These are phyloP conservation scores for Mesopsocus fuscifrons DNA, from an alignment of 2,888 invertebrate genomes.

Conservation along the genomic window DNA sequence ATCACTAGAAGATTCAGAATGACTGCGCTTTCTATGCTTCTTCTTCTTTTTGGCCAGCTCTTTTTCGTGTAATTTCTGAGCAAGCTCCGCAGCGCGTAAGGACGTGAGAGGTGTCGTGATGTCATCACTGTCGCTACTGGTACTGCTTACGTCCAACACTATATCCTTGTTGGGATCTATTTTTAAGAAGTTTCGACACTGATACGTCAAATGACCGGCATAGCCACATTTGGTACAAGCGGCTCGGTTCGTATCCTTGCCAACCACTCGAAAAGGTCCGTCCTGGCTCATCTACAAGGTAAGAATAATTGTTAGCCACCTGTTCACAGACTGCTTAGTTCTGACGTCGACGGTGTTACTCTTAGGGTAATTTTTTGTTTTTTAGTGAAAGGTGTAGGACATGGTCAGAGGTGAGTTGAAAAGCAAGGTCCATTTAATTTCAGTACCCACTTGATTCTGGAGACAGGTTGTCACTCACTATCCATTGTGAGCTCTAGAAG, in stretches of 20 bases:
- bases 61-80: conserved; percentile 36
- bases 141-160: conserved; percentile 83
- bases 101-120: conserved; percentile 74
- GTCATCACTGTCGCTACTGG: conserved; percentile 70
- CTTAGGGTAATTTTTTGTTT: no score
- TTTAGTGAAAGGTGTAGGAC: no score
- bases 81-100: conserved; percentile 55
- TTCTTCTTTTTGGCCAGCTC: conserved; percentile 38
- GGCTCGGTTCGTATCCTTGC: conserved; percentile 57
- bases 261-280: neutral
- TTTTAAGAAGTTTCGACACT: conserved; percentile 87
- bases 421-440: no score
- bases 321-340: no score
- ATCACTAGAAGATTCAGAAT: conserved; percentile 17
- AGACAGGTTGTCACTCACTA: no score
- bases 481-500: no score
- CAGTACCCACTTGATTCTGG: no score
- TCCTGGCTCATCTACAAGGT: neutral
- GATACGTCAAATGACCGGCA: conserved; percentile 88
- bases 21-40: conserved; percentile 27
- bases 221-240: conserved; percentile 93
- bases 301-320: no score
- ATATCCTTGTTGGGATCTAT: conserved; percentile 83
- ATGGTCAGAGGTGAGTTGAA: no score
- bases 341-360: no score